Base-by-base conservation (phyloP, 2,888 invertebrate genomes). In the Torymus auratus region DNA sequence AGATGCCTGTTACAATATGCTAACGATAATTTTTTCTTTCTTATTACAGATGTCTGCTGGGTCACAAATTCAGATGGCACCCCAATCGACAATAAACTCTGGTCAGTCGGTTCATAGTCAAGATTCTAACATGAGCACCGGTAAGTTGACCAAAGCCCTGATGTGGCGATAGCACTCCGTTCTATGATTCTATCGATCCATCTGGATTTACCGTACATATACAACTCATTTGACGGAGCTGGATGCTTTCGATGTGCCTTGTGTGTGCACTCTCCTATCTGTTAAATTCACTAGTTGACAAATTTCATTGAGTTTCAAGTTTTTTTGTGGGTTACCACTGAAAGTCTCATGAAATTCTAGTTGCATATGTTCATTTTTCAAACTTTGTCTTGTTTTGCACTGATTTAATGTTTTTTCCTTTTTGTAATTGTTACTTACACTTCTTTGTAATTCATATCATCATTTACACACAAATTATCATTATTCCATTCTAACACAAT, bases 111-210 rank as follows among this genome's bases (percentile, higher is more conserved):
- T 94, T 93, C 95, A 96, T 94, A 97, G 95, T 95, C 97, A 97
- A 94, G 97, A 97, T 95, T 98, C 98, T 93, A 98, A 98, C 94
- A 96, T 97, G 96, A 98, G 97, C 95, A 97, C 97, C 94, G 96
- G 96, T 96, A 93, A 93, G 92, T 92, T 88, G 4, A 14, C 55
- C n/a, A 14, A 15, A 13, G 17, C 55, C 15, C 3, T 17, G n/a
- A 28, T 58, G 28, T 28, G 28, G 28, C 28, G 7, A 7, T 28
- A 28, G 28, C 28, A 28, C 28, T 28, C 28, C 15, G 15, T 53
- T 15, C 15, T 50, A 4, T 5, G 23, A 64, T 78, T 78, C 75
- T 75, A 58, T 78, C 71, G 53, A 72, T 82, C 75, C 75, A 82
- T 82, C 81, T 82, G 75, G 78, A 78, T 78, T 78, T 78, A 75